Base-by-base conservation (phyloP, 2,113 vertebrate species). In the Podarcis cretensis region DNA sequence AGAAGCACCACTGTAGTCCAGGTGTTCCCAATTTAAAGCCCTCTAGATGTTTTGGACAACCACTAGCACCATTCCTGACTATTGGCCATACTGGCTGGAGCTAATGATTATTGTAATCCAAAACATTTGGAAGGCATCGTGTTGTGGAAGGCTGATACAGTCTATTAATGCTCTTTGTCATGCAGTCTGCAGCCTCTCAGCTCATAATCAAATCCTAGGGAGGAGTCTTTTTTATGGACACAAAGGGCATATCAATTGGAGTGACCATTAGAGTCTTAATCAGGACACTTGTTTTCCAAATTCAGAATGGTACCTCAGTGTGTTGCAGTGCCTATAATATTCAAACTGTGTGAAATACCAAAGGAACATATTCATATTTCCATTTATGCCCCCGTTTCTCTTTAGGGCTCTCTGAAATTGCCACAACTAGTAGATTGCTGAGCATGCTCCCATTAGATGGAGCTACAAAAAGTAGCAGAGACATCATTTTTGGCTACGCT, bases 401-500 rank as follows among this genome's bases (percentile, higher is more conserved):
- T 94, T 79, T 73, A 87, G 83, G 76, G 84, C 79, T 79, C 93
- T 92, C 94, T 92, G 94, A 94, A 89, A 93, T 93, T 90, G 91
- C 92, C 90, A 43, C 37, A 94, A 84, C 89, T 94, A 91, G 91
- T 95, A 95, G 84, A 81, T 89, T 57, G 40, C 90, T 73, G 89
- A 76, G 88, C 63, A 3, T 86, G 86, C 81, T 93, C 92, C 89
- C 83, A 89, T 94, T 93, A 91, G 83, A 75, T 95, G 95, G 75
- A 96, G 95, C 96, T 94, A 94, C 94, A 92, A 79, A 96, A 96
- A 95, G 93, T 90, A 94, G 93, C 91, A 94, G 89, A 96, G 94
- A 96, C 96, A 96, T 94, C 96, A 95, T 94, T 95, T 94, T 95
- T 96, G 95, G 95, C 96, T 96, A 95, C 95, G 92, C 93, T 96